Percentiles rank a stretch among this genome's conserved stretches.
Conservation (phyloP, 2,797 vertebrate species). For the Menidia menidia region DNA sequence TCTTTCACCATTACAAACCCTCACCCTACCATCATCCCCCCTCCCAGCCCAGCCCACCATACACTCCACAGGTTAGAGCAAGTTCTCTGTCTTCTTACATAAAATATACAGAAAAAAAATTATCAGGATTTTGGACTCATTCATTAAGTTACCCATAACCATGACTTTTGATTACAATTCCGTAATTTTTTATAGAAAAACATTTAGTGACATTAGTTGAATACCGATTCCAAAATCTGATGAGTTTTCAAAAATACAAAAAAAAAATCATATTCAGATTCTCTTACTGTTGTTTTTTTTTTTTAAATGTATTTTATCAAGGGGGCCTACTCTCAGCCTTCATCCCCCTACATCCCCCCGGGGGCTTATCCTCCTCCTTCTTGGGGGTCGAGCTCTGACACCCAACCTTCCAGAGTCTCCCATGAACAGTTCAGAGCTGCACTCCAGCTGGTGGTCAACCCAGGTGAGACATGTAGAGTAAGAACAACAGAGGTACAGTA, state of each 20-base stretch:
- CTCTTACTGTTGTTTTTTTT: not conserved
- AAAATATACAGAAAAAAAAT: not conserved
- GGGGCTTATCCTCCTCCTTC: slow-evolving; percentile 94
- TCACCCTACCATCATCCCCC: slow-evolving; percentile 90
- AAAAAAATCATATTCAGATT: too few species aligned
- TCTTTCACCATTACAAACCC: slow-evolving; percentile 92
- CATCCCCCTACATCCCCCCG: slow-evolving; percentile 92
- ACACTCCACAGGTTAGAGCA: slow-evolving; percentile 83
- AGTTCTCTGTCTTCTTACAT: not conserved
- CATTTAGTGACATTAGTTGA: not conserved
- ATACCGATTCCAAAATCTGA: not conserved
- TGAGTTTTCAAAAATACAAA: not conserved
- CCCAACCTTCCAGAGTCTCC: slow-evolving; percentile 94
- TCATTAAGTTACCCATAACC: not conserved
- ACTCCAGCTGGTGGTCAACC: slow-evolving; percentile 96
- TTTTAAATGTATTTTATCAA: slow-evolving; percentile 64
- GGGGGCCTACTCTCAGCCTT: slow-evolving; percentile 91
- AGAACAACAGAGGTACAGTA: not conserved
- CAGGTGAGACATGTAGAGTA: slow-evolving; percentile 77
- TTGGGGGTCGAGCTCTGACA: slow-evolving; percentile 95
- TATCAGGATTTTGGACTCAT: not conserved
- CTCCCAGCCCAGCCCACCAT: slow-evolving; percentile 91
- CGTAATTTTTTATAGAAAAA: too few species aligned
- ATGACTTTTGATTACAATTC: too few species aligned
- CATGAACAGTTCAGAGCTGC: slow-evolving; percentile 98